Percentiles rank a stretch among this genome's conserved stretches.
Conservation (phyloP, 1,140 invertebrate genomes). For the Sesamia nonagrioides region DNA sequence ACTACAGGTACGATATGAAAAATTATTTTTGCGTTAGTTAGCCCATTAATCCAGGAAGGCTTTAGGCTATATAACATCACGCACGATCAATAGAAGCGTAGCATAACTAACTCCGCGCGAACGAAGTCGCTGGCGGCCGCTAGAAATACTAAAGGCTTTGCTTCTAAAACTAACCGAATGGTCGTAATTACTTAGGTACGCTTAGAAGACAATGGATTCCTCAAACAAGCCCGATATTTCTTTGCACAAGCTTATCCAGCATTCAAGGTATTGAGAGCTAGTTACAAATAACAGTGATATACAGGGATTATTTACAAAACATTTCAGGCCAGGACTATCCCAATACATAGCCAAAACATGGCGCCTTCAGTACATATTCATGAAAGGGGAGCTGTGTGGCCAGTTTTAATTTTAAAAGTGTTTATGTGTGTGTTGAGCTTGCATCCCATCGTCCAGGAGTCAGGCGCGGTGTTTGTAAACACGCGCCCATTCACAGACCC, state of each 20-base stretch:
- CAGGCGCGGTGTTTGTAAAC: constrained; percentile 84
- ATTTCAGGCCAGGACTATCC: constrained; percentile 16
- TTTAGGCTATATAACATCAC: too few relatives aligned
- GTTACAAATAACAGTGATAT: constrained; percentile 9
- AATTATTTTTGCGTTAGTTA: too few relatives aligned
- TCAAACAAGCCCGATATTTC: too few relatives aligned
- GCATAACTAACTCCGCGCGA: too few relatives aligned
- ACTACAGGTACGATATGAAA: too few relatives aligned
- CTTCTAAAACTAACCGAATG: too few relatives aligned
- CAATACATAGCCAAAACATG: background rate
- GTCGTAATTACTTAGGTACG: too few relatives aligned
- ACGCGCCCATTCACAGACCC: constrained; percentile 74
- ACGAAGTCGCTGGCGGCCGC: too few relatives aligned
- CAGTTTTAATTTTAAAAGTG: constrained; percentile 74
- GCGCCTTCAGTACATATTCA: constrained; percentile 45
- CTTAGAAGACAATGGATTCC: too few relatives aligned
- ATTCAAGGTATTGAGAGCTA: background rate
- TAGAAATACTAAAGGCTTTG: too few relatives aligned
- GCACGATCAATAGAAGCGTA: too few relatives aligned
- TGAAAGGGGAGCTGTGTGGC: constrained; percentile 66
- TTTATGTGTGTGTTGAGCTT: constrained; percentile 60
- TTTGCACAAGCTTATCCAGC: background rate
- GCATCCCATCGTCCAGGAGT: constrained; percentile 70
- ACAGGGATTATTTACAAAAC: background rate
- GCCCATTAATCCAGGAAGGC: too few relatives aligned